Conservation (phyloP, 37 sponge, comb jelly and placozoan species). For the Oopsacas minuta region DNA sequence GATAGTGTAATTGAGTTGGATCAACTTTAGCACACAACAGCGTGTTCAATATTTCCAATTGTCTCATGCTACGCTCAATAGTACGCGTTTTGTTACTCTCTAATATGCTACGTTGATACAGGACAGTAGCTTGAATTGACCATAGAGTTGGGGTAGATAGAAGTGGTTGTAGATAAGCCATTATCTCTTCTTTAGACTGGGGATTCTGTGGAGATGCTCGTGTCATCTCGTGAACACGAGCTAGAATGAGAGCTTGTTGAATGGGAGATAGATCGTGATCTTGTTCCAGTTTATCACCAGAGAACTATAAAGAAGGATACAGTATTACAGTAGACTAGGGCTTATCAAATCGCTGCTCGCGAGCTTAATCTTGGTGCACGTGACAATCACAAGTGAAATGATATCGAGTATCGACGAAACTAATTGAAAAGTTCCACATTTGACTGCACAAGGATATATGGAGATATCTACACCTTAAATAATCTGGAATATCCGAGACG, state of each 20-base stretch:
- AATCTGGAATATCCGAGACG: no score
- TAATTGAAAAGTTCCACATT: no score
- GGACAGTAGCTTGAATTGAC: not conserved
- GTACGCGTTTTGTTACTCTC: slow-evolving; percentile 13
- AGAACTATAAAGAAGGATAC: no score
- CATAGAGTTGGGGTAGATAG: not conserved
- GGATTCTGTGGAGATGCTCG: not conserved
- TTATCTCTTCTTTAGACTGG: not conserved
- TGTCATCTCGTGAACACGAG: not conserved
- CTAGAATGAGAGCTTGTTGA: not conserved
- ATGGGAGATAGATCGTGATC: not conserved
- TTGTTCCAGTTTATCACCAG: slow-evolving; percentile 11
- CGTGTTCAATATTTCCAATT: not conserved
- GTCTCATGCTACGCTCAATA: not conserved
- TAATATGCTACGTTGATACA: not conserved
- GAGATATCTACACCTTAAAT: no score
- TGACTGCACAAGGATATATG: no score
- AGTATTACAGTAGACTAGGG: no score
- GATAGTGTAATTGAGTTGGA: not conserved
- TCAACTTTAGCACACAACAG: slow-evolving; percentile 1
- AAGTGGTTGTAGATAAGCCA: not conserved
- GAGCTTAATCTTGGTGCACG: no score
- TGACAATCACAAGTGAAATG: no score
- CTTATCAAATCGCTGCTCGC: no score
- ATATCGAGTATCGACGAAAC: no score